Conservation (phyloP, 2,113 vertebrate species). For the Mastomys natalensis region DNA sequence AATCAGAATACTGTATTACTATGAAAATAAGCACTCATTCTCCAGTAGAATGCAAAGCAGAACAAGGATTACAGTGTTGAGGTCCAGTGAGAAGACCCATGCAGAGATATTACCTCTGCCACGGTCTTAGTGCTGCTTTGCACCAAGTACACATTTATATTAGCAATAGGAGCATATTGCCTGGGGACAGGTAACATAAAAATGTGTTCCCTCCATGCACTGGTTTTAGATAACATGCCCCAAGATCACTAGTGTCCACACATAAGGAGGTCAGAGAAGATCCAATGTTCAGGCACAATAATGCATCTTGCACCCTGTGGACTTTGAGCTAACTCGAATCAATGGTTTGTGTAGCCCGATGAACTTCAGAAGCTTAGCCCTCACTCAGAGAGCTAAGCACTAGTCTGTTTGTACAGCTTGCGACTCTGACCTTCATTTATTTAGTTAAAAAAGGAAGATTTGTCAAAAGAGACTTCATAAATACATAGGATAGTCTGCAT, state of each 20-base stretch:
- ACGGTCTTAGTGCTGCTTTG: constrained; percentile 62
- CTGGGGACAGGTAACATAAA: background rate
- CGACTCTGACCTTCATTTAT: background rate
- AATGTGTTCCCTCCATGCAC: constrained; percentile 49
- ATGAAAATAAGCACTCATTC: constrained; percentile 78
- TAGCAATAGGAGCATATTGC: constrained; percentile 59
- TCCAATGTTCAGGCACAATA: background rate
- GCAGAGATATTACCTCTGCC: constrained; percentile 80
- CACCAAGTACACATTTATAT: constrained; percentile 71
- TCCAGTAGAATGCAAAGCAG: constrained; percentile 74
- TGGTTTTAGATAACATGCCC: constrained; percentile 56
- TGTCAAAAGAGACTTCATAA: background rate
- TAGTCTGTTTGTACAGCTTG: background rate
- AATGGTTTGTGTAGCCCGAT: background rate
- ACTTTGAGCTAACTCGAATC: background rate
- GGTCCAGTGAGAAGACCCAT: constrained; percentile 75
- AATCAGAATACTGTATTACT: constrained; percentile 73
- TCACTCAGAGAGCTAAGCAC: background rate
- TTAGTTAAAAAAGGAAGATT: background rate
- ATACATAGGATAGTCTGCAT: background rate
- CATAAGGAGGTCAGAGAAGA: background rate
- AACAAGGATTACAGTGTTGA: constrained; percentile 66
- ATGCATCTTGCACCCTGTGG: background rate
- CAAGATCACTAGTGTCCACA: constrained; percentile 20
- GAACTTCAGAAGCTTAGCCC: background rate